Evolutionary conservation across 2,113 vertebrate species (phyloP).

Genomic region (Cyprinodon tularosa): DNA sequence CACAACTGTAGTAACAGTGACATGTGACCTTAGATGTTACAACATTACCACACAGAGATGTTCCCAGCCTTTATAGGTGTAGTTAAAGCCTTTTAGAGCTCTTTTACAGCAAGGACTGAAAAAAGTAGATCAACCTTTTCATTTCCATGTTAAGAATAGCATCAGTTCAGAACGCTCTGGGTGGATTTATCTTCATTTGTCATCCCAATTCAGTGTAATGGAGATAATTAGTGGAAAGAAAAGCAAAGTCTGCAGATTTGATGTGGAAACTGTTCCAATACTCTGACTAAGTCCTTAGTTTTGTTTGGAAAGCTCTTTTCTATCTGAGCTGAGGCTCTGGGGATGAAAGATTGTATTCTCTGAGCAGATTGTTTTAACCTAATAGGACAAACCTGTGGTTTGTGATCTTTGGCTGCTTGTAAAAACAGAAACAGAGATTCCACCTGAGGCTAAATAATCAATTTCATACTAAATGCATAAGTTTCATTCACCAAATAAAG

Average conservation of each 20-base stretch:
- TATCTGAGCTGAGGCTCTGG: background rate
- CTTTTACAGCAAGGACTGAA: background rate
- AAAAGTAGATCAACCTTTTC: background rate
- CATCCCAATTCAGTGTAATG: constrained; percentile 4
- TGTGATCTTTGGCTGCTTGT: background rate
- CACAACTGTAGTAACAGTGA: constrained; percentile 51
- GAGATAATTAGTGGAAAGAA: constrained; percentile 24
- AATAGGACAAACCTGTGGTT: background rate
- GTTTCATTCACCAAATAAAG: background rate
- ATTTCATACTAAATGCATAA: background rate
- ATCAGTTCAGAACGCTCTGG: background rate
- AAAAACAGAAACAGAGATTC: background rate
- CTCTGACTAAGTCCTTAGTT: constrained; percentile 1
- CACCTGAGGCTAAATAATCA: background rate
- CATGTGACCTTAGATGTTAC: constrained; percentile 33
- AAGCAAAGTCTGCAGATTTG: constrained; percentile 14
- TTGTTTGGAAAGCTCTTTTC: background rate
- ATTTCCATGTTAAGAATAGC: background rate
- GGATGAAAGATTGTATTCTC: background rate
- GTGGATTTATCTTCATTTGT: constrained; percentile 31
- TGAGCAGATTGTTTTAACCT: background rate
- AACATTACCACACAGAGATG: constrained; percentile 7
- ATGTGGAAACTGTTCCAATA: constrained; percentile 21
- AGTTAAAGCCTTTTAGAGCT: background rate
- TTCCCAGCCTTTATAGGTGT: background rate